Conservation (phyloP, 2,797 vertebrate species). For the Platalea minor region DNA sequence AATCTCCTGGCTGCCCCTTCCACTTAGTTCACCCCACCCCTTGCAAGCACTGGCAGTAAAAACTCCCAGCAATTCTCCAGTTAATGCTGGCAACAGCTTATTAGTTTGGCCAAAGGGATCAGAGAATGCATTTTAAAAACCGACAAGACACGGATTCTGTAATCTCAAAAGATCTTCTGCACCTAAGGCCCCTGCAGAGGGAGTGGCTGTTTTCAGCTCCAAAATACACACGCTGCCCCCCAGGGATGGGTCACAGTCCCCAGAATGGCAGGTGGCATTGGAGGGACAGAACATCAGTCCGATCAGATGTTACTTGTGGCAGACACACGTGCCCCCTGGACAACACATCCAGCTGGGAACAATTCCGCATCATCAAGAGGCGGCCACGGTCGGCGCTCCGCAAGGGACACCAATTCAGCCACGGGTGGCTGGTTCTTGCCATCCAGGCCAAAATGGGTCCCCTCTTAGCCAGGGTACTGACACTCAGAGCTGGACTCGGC, state of each 20-base stretch:
- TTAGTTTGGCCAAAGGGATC: constrained; percentile 26
- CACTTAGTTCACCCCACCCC: constrained; percentile 43
- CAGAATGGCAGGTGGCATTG: constrained; percentile 56
- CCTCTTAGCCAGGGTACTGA: constrained; percentile 25
- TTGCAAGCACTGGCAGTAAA: background rate
- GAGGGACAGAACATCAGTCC: constrained; percentile 25
- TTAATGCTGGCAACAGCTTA: constrained; percentile 8
- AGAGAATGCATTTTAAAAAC: background rate
- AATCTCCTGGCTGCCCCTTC: constrained; percentile 33
- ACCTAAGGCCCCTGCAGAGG: background rate
- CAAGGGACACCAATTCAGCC: constrained; percentile 48
- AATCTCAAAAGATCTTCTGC: background rate
- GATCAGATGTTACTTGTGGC: background rate
- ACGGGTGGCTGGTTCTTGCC: constrained; percentile 44
- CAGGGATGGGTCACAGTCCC: constrained; percentile 52
- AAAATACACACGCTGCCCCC: constrained; percentile 36
- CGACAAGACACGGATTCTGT: background rate
- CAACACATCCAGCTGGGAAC: constrained; percentile 10
- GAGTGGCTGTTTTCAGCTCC: constrained; percentile 35
- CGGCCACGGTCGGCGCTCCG: background rate
- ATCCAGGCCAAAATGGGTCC: constrained; percentile 55
- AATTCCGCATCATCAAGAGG: background rate
- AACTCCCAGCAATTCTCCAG: constrained; percentile 18
- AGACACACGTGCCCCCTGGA: background rate
- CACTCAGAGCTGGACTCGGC: constrained; percentile 49